Evolutionary conservation across 1,140 invertebrate genomes (phyloP).

Genomic region (Matsumurasca onukii): DNA sequence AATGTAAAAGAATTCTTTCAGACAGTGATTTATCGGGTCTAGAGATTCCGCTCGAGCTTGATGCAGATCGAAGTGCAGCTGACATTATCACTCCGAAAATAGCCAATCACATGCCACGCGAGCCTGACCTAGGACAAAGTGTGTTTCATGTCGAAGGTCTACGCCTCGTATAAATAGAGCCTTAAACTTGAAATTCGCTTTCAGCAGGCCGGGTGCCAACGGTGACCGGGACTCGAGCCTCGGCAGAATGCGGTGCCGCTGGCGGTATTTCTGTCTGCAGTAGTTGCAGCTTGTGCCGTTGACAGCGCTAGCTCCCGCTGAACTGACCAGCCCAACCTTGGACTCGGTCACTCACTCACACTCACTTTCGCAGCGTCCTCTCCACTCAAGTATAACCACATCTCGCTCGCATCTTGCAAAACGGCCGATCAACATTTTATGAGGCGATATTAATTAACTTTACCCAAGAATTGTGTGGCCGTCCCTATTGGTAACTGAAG

Average conservation of each 20-base stretch:
- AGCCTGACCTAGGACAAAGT: constrained; percentile 19
- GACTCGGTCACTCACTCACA: constrained; percentile 15
- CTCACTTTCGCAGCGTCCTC: constrained; percentile 15
- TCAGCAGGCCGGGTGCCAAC: not conserved
- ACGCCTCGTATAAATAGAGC: constrained; percentile 5
- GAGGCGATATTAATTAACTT: too few relatives aligned
- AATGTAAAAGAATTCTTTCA: too few relatives aligned
- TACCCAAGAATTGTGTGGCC: too few relatives aligned
- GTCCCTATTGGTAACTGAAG: too few relatives aligned
- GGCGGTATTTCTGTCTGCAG: constrained; percentile 27
- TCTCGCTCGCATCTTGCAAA: too few relatives aligned
- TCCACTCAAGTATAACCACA: too few relatives aligned
- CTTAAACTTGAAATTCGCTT: constrained; percentile 19
- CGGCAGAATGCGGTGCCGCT: constrained; percentile 22
- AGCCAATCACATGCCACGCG: not conserved
- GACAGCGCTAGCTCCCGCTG: not conserved
- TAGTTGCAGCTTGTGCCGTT: not conserved
- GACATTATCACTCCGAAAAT: not conserved
- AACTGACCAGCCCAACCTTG: constrained; percentile 31
- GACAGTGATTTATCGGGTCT: too few relatives aligned
- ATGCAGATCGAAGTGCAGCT: too few relatives aligned
- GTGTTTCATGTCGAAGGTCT: not conserved
- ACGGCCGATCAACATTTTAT: too few relatives aligned
- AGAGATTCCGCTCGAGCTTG: too few relatives aligned
- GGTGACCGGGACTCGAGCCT: not conserved